Evolutionary conservation across 2,113 vertebrate genomes (phyloP).

Genomic region (Rhea pennata): DNA sequence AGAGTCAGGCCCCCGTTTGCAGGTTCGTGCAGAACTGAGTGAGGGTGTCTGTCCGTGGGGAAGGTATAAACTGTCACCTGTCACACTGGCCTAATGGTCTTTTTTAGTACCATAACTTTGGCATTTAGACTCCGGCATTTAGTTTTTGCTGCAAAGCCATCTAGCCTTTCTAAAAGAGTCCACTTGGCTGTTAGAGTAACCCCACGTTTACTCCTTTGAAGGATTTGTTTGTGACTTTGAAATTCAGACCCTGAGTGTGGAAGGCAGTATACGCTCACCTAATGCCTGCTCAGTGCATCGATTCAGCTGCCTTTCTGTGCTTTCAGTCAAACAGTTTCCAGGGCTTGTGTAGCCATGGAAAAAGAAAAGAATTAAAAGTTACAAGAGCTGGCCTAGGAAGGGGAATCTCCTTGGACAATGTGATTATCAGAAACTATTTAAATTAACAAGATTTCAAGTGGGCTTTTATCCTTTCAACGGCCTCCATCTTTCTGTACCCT

Average conservation of each 20-base stretch:
- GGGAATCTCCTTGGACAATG: neutral
- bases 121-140: neutral
- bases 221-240: neutral
- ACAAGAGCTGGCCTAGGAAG: neutral
- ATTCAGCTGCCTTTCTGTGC: neutral
- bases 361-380: neutral
- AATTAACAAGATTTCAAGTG: slow-evolving; percentile 12
- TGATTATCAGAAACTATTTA: neutral
- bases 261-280: neutral
- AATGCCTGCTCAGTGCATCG: neutral
- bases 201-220: neutral
- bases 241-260: neutral
- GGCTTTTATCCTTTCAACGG: slow-evolving; percentile 28
- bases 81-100: too few species aligned
- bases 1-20: neutral
- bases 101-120: neutral
- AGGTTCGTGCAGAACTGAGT: neutral
- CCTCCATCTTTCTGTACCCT: neutral
- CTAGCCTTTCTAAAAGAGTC: neutral
- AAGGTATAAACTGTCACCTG: neutral
- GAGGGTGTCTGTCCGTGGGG: neutral
- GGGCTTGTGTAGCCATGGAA: neutral
- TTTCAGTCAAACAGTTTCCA: neutral
- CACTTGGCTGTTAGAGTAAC: neutral
- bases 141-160: neutral